phyloP scores from a whole-genome alignment of 2,888 invertebrate species.

The Thumatha senex region DNA sequence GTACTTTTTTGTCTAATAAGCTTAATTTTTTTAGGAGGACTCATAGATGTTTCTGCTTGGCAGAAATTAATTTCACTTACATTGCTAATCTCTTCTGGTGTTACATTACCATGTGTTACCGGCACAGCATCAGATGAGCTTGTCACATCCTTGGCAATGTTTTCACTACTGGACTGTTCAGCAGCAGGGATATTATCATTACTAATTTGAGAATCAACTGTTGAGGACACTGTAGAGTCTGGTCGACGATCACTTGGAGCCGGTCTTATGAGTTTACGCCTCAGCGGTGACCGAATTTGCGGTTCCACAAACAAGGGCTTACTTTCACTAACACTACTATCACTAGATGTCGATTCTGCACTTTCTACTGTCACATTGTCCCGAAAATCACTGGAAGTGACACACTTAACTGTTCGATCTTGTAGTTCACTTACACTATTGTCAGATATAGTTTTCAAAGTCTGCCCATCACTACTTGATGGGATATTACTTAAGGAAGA shows the following conservation, averaged over 20 bases:
- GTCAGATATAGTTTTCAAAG: constrained; percentile 51
- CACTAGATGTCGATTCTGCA: constrained; percentile 78
- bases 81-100: constrained; percentile 73
- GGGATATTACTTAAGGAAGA: constrained; percentile 35
- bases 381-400: constrained; percentile 71
- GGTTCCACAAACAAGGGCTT: constrained; percentile 48
- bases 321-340: constrained; percentile 70
- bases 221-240: constrained; percentile 78
- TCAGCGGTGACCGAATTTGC: constrained; percentile 61
- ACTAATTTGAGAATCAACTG: constrained; percentile 64
- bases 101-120: constrained; percentile 64
- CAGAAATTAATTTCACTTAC: constrained; percentile 77
- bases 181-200: constrained; percentile 40
- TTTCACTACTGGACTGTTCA: constrained; percentile 57
- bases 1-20: constrained; percentile 72
- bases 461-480: constrained; percentile 65
- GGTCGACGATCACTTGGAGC: constrained; percentile 65
- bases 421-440: constrained; percentile 57
- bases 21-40: constrained; percentile 75
- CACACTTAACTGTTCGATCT: constrained; percentile 73
- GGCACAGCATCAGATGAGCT: constrained; percentile 76
- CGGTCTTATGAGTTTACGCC: constrained; percentile 70
- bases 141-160: constrained; percentile 71
- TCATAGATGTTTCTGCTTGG: constrained; percentile 76
- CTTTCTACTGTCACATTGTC: constrained; percentile 75